A percentile compares a stretch with the other conserved stretches of the same genome.
These are phyloP conservation scores for Sciurus vulgaris DNA, from an alignment of 2,797 vertebrate species.

Conservation along the genomic window DNA sequence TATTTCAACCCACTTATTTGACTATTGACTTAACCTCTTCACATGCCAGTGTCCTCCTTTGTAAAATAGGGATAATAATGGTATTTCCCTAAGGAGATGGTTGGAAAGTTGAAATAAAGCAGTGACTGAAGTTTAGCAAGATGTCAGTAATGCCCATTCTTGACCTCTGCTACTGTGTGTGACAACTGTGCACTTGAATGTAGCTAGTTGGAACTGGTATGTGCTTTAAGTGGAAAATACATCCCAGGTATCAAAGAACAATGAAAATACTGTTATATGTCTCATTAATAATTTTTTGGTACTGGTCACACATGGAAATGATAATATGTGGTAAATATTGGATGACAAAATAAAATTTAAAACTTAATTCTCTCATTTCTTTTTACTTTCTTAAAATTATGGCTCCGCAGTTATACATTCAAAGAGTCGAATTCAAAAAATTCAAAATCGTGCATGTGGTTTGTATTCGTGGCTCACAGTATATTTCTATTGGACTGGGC, in stretches of 20 bases:
- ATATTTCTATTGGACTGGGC: background rate
- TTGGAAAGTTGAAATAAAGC: background rate
- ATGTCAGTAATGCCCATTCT: background rate
- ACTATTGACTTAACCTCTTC: background rate
- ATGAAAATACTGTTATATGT: background rate
- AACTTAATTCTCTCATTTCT: slow-evolving; percentile 9
- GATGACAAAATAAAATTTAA: background rate
- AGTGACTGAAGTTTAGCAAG: background rate
- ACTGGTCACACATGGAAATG: background rate
- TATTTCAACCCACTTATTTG: background rate
- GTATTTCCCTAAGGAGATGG: background rate
- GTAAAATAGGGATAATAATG: background rate
- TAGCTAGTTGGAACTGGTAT: background rate
- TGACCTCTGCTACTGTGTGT: background rate
- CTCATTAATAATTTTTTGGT: background rate
- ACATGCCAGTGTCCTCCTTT: background rate
- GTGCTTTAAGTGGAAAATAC: background rate
- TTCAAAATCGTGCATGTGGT: background rate
- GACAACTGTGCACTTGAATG: background rate
- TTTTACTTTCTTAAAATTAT: slow-evolving; percentile 13
- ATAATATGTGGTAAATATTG: background rate
- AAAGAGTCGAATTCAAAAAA: background rate
- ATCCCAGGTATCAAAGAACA: background rate
- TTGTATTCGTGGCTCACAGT: slow-evolving; percentile 8
- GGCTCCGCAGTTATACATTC: background rate